Conservation (phyloP, 2,888 invertebrate genomes). For the Drosophila nigricruria region DNA sequence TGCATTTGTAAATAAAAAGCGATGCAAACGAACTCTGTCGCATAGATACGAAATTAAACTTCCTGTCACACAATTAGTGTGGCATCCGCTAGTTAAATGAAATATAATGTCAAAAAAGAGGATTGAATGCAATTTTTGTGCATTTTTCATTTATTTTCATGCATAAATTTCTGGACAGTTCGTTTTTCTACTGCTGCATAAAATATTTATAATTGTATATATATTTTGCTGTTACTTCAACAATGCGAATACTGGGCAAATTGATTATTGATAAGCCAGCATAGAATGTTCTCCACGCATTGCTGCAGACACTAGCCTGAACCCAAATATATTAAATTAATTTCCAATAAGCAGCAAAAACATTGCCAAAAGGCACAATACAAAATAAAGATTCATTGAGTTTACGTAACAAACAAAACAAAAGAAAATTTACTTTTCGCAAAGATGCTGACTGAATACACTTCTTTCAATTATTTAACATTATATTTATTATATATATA, state of each 20-base stretch:
- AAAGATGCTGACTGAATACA: not conserved
- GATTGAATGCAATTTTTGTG: constrained; percentile 17
- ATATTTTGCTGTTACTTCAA: constrained; percentile 30
- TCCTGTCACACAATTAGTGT: constrained; percentile 65
- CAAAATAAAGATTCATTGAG: constrained; percentile 3
- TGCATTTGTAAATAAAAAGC: constrained; percentile 30
- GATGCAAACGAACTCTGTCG: constrained; percentile 32
- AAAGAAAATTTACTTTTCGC: not conserved
- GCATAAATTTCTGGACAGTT: constrained; percentile 54
- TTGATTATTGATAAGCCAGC: constrained; percentile 60
- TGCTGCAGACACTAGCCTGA: not conserved
- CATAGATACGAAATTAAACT: constrained; percentile 73
- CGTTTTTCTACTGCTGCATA: constrained; percentile 16
- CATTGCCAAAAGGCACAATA: constrained; percentile 2
- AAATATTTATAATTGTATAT: constrained; percentile 23
- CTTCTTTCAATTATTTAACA: not conserved
- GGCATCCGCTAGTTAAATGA: constrained; percentile 46
- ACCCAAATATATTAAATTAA: constrained; percentile 41
- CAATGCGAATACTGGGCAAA: constrained; percentile 51
- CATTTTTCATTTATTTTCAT: constrained; percentile 56
- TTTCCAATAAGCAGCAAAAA: constrained; percentile 41
- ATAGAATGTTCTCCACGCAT: constrained; percentile 13
- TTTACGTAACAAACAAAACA: not conserved
- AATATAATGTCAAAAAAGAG: constrained; percentile 36
- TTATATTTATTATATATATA: too few relatives aligned